Evolutionary conservation across 2,113 vertebrate species (phyloP).

Genomic region (Apteryx mantelli): DNA sequence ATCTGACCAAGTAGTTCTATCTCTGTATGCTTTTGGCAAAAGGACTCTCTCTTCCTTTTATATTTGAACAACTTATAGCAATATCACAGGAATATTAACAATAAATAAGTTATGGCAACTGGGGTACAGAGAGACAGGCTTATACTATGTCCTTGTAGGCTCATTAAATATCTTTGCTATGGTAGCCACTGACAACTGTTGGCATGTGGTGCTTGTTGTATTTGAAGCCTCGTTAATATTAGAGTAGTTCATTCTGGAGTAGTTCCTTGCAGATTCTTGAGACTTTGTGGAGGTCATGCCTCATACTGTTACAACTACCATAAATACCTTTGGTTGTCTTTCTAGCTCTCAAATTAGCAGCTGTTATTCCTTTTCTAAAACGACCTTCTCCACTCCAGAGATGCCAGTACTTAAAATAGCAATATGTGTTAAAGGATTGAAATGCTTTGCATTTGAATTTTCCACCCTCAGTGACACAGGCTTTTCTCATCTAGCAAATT

Average conservation of each 20-base stretch:
- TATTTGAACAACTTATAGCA: background rate
- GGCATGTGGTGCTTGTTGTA: constrained; percentile 8
- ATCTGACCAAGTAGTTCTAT: background rate
- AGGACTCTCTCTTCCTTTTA: background rate
- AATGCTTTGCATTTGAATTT: background rate
- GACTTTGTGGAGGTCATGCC: constrained; percentile 32
- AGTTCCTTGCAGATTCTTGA: constrained; percentile 46
- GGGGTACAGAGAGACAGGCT: background rate
- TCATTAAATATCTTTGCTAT: background rate
- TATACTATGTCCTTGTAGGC: background rate
- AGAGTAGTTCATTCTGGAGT: background rate
- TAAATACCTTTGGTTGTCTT: constrained; percentile 49
- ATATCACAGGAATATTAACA: background rate
- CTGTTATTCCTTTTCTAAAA: constrained; percentile 56
- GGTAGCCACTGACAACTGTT: constrained; percentile 29
- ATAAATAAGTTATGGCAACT: background rate
- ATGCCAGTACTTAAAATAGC: constrained; percentile 33
- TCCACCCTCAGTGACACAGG: background rate
- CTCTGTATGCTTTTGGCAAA: background rate
- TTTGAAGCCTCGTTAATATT: constrained; percentile 48
- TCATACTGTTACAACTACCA: constrained; percentile 24
- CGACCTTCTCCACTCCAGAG: constrained; percentile 13
- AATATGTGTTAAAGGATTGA: background rate
- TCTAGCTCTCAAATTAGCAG: constrained; percentile 48
- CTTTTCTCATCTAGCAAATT: background rate